Base-by-base conservation (phyloP, 92 coral and sea anemone species). In the Scolanthus callimorphus region DNA sequence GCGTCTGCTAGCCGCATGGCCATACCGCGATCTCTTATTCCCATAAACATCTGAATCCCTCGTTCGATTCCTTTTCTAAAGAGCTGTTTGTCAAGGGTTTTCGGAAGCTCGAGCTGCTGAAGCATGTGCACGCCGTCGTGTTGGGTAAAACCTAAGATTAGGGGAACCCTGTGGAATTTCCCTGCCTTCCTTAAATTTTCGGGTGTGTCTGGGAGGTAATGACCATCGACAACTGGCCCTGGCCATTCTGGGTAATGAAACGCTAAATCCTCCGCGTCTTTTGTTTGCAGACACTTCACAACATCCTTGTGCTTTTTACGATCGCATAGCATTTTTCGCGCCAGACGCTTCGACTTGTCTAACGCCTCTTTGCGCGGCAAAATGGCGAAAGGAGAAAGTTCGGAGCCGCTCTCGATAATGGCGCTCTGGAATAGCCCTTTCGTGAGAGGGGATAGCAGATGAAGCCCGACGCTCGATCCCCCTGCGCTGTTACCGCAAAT, bases 381-480 rank as follows among this genome's bases (percentile, higher is more conserved):
- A 25, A 75, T 62, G 13, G 97, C 97, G 57, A 88, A 84, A 2
- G 96, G 97, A 1, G 97, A 91, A 4, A 86, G 49, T 20, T 86
- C 95, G 0, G 81, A 85, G 4, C 97, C 97, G 41, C 97, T 91
- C 61, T 83, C 88, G 25, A 77, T 39, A 25, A 91, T 83, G 9
- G 85, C 97, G 55, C 74, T 49, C 9, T 91, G 96, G 43, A 88
- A 91, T 25, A 91, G 88, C 4, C 95, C 88, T 39, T 76, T 57
- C 2, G 90, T 73, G 15, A 67, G 57, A 17, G 91, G 78, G 11
- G 96, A 79, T 54, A 91, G 46, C 8, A 91, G 27, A 48, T 88
- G 97, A n/a, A 91, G 81, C 2, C 89, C 91, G 20, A 91, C 97
- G 57, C 97, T 91, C 20, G 92, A 75, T 34, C 91, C 97, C 12